These are phyloP conservation scores for Petromus typicus DNA, from an alignment of 2,113 vertebrate species.

Conservation along the genomic window DNA sequence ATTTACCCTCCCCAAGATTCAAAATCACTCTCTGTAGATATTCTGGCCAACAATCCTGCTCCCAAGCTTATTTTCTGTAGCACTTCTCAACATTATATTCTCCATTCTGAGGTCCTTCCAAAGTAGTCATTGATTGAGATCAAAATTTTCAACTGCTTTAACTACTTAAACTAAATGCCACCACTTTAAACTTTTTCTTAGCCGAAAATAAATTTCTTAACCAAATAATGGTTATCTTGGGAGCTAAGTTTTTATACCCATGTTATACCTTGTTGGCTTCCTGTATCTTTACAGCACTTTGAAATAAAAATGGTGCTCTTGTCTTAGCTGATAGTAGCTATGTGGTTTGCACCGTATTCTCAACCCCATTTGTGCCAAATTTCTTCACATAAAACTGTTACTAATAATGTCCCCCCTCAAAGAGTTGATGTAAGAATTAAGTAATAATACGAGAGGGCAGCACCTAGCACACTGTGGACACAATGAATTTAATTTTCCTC, in stretches of 20 bases:
- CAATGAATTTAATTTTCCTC: background rate
- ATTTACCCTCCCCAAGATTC: background rate
- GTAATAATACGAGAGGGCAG: background rate
- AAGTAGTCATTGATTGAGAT: background rate
- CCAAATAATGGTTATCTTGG: background rate
- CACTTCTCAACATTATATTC: background rate
- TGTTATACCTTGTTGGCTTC: background rate
- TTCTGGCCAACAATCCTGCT: background rate
- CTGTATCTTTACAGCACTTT: background rate
- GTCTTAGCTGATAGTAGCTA: background rate
- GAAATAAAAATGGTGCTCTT: constrained; percentile 16
- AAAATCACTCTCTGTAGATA: background rate
- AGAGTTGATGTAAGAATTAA: constrained; percentile 32
- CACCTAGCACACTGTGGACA: background rate
- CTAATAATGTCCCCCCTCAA: background rate
- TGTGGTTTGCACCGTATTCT: background rate
- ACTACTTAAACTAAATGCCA: background rate
- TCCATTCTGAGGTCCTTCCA: background rate
- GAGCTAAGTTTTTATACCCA: background rate
- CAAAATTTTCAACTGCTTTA: background rate
- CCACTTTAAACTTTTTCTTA: constrained; percentile 33
- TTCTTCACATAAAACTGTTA: background rate
- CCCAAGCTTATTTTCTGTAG: background rate
- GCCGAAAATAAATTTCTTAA: background rate
- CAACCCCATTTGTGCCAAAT: background rate